These are phyloP conservation scores for Drosophila oshimai DNA, from an alignment of 1,140 invertebrate species.

Conservation along the genomic window DNA sequence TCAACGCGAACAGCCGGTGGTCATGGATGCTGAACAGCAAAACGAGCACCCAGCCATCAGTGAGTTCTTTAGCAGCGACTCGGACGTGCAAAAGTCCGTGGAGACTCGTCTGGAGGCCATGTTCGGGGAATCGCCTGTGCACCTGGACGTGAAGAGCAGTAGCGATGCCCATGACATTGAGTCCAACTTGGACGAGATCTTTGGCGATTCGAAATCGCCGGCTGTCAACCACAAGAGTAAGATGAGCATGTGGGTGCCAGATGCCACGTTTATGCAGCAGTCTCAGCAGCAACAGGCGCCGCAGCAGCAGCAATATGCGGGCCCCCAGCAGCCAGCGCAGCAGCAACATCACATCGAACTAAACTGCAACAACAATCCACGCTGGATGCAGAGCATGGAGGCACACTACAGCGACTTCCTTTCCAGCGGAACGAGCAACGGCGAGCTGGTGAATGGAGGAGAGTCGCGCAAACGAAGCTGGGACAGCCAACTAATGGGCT, in stretches of 20 bases:
- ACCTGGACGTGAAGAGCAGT: conserved; percentile 67
- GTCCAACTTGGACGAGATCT: conserved; percentile 77
- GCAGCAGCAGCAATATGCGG: conserved; percentile 28
- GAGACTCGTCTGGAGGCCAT: conserved; percentile 81
- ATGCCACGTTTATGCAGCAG: conserved; percentile 50
- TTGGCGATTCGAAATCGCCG: conserved; percentile 74
- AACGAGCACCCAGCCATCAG: conserved; percentile 71
- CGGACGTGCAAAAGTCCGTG: conserved; percentile 80
- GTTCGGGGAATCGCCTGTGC: conserved; percentile 81
- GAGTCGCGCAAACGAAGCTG: conserved; percentile 68
- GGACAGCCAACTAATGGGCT: conserved; percentile 74
- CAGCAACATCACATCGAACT: conserved; percentile 75
- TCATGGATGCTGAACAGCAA: conserved; percentile 48
- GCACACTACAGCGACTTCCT: conserved; percentile 74
- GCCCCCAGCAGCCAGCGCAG: conserved; percentile 30
- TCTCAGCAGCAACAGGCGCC: conserved; percentile 35
- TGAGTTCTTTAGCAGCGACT: conserved; percentile 76
- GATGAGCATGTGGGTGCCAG: conserved; percentile 65
- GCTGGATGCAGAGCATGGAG: conserved; percentile 81
- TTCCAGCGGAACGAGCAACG: conserved; percentile 36
- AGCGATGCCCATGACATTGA: conserved; percentile 73
- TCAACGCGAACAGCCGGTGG: conserved; percentile 66
- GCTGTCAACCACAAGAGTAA: conserved; percentile 53
- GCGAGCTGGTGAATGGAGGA: conserved; percentile 55
- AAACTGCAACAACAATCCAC: conserved; percentile 73